These are phyloP conservation scores for Patella ulyssiponensis DNA, from an alignment of 2,888 invertebrate species.

Conservation along the genomic window DNA sequence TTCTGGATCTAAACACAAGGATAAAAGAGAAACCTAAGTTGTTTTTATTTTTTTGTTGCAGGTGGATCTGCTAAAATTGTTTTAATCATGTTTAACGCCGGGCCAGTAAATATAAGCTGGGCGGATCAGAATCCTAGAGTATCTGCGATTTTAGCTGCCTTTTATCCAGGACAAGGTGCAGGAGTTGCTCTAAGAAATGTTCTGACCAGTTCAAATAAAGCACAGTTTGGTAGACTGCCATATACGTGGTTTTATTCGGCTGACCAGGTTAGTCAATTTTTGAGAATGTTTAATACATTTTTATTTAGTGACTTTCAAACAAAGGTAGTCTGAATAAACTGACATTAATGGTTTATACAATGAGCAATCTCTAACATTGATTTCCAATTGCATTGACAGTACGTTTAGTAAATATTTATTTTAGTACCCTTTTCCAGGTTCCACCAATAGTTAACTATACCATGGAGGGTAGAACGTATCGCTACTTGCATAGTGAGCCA, in stretches of 20 bases:
- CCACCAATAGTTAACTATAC: conserved; percentile 46
- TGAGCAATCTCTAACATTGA: too few species aligned
- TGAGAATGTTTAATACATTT: too few species aligned
- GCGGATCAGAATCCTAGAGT: conserved; percentile 51
- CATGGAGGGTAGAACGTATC: conserved; percentile 60
- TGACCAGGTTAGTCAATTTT: background rate
- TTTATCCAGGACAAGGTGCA: conserved; percentile 66
- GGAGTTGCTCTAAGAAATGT: conserved; percentile 61
- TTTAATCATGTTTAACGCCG: conserved; percentile 63
- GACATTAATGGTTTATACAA: too few species aligned
- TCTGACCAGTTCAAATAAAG: conserved; percentile 43
- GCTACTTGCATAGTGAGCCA: conserved; percentile 55
- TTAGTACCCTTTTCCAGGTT: conserved; percentile 32
- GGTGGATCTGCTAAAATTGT: conserved; percentile 39
- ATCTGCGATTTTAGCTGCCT: conserved; percentile 53
- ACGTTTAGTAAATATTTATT: too few species aligned
- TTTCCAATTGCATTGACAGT: too few species aligned
- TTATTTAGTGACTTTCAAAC: too few species aligned
- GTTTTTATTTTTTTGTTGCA: background rate
- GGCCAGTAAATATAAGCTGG: conserved; percentile 65
- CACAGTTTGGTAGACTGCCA: conserved; percentile 58
- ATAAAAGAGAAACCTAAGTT: background rate
- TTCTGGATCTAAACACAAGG: too few species aligned
- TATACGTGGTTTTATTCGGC: conserved; percentile 60
- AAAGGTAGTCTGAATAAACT: too few species aligned